Evolutionary conservation across 2,888 invertebrate genomes (phyloP).

Genomic region (Calliphora vomitoria): DNA sequence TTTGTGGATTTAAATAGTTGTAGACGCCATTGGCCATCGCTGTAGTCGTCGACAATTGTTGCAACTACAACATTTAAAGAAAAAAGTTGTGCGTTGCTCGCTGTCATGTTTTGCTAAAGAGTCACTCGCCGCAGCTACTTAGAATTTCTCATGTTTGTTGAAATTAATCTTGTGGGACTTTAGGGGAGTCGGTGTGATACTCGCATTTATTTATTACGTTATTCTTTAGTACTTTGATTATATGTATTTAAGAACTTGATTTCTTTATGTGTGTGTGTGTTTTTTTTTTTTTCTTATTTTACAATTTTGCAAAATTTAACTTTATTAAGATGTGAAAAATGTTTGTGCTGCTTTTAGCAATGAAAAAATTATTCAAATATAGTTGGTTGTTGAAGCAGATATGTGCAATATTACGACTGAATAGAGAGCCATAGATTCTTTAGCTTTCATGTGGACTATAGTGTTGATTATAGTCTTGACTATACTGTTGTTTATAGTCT

Average conservation of each 20-base stretch:
- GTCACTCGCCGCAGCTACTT: constrained; percentile 37
- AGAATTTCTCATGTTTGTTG: constrained; percentile 28
- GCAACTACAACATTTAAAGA: constrained; percentile 3
- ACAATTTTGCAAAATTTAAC: constrained; percentile 34
- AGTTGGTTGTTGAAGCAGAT: not conserved
- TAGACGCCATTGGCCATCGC: constrained; percentile 26
- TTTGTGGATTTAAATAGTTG: constrained; percentile 12
- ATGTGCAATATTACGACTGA: not conserved
- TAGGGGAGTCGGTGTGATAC: not conserved
- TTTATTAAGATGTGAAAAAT: constrained; percentile 67
- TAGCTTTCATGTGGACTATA: not conserved
- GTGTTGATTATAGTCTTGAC: too few relatives aligned
- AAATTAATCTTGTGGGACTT: constrained; percentile 50
- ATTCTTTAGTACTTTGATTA: constrained; percentile 43
- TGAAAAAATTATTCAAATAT: constrained; percentile 27
- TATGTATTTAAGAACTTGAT: constrained; percentile 56
- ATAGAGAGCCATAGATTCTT: not conserved
- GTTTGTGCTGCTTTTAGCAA: constrained; percentile 21
- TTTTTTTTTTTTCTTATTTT: constrained; percentile 1
- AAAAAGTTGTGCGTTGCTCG: constrained; percentile 23
- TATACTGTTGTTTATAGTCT: too few relatives aligned
- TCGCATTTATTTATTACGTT: constrained; percentile 28
- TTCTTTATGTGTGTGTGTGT: constrained; percentile 37
- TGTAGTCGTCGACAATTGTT: constrained; percentile 34
- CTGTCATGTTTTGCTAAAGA: constrained; percentile 44